Base-by-base conservation (phyloP, 2,888 invertebrate genomes). In the Epinotia nisella region DNA sequence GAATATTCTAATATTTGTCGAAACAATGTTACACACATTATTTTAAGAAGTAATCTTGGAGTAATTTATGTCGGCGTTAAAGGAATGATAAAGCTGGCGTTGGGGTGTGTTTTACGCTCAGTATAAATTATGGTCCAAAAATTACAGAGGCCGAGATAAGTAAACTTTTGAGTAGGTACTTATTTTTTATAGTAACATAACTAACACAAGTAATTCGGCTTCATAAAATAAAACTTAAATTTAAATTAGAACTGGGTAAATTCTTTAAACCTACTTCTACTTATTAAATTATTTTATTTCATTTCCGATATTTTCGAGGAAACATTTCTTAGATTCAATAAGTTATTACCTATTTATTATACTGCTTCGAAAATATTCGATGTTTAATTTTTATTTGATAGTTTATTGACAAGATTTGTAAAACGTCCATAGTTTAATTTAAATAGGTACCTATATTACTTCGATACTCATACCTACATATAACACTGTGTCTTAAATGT, bases 51-150 rank as follows among this genome's bases (percentile, higher is more conserved):
- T 64, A 67, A 55, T 62, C 49, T 58, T 41, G 49, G 61, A 65
- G 59, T 59, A 56, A 68, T 72, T 62, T 61, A 68, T 68, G 61
- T 39, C 29, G 29, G 56, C 49, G 49, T 21, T 68, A 67, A 71
- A 41, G 60, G 24, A 55, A 71, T 55, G 66, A 61, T 71, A 67
- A 68, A 49, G 59, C 49, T 49, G 35, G 41, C 17, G 24, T 53
- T 10, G 58, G 66, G 65, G 65, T 17, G 58, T 66, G 59, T 53
- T 60, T 66, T 55, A 67, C 24, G 60, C 49, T 7, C 29, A 29
- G 19, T 56, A 41, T 71, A 67, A 72, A 72, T 72, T 72, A 72
- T 67, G 53, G 60, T 24, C 19, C n/a, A 55, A 45, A 65, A 66
- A 61, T 67, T 71, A 71, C 51, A 58, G 66, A 19, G 66, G 53